Conservation (phyloP, 2,888 invertebrate species). For the Cheilosia scutellata region DNA sequence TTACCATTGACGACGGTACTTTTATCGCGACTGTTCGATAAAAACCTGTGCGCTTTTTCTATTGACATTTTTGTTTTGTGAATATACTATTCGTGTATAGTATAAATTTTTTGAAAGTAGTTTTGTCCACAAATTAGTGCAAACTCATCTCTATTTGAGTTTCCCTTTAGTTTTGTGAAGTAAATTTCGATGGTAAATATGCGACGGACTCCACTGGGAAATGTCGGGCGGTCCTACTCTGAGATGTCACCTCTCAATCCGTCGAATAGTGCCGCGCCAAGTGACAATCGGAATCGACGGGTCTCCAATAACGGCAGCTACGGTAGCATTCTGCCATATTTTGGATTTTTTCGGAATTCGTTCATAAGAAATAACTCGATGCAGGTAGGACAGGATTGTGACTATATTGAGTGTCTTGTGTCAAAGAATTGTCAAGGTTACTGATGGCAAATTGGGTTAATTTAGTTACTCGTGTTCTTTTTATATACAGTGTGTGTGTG, state of each 20-base stretch:
- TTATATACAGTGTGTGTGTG: too few species aligned
- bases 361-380: constrained; percentile 79
- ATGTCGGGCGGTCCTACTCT: constrained; percentile 82
- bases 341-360: constrained; percentile 82
- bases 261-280: constrained; percentile 29
- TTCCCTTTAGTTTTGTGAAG: constrained; percentile 36
- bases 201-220: constrained; percentile 79
- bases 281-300: constrained; percentile 74
- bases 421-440: too few species aligned
- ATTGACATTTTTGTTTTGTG: neutral
- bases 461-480: too few species aligned
- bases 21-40: too few species aligned
- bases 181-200: constrained; percentile 72
- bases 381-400: constrained; percentile 79
- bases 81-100: constrained; percentile 20
- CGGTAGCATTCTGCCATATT: constrained; percentile 82
- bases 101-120: neutral
- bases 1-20: too few species aligned
- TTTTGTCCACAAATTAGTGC: constrained; percentile 23
- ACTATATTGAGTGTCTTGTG: too few species aligned
- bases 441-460: too few species aligned
- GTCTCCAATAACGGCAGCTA: constrained; percentile 78
- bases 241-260: constrained; percentile 84
- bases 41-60: neutral
- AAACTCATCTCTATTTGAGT: constrained; percentile 37